Evolutionary conservation across 1,140 invertebrate genomes (phyloP), one percentile per base, ranked within the genome.

Genomic region (Teleopsis dalmanni): DNA sequence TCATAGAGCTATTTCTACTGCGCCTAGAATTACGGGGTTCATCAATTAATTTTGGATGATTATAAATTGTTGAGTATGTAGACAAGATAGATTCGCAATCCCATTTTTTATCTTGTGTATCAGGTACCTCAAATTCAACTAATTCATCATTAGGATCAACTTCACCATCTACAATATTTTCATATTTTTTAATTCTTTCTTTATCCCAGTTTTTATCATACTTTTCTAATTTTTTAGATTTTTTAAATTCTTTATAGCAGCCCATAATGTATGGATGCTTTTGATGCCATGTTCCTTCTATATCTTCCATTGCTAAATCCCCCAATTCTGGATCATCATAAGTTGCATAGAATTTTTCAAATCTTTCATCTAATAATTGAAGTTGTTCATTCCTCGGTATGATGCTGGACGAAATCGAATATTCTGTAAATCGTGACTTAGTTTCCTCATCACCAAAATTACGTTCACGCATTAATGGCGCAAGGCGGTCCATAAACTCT

Each of bases 311-410:
- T 57, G 94, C 88, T 19, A 95, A 66, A 14, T 91, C 82, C 4
- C 92, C 93, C 42, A 96, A 84, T 73, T 95, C 90, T 22, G 78
- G 83, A 51, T 96, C 91, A 62, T 94, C 87, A 62, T 97, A 97
- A 48, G 79, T 78, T 16, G 81, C 82, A 73, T 85, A 91, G 57
- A 91, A 89, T 72, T 84, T 81, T 74, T 98, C 94, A 78, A 98
- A 97, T 60, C 83, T 79, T 60, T 93, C 84, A 78, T 98, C 95
- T 0, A 98, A 68, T 23, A 91, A 63, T 1, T 82, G 78, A 0
- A 96, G 73, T 40, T 88, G 84, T 47, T 91, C 79, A 72, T 93
- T 95, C 54, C 94, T 79, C 47, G 78, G 76, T 4, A 97, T 88
- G 0, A 95, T 85, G 58, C 91, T 94, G 36, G 90, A 95, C 0